Base-by-base conservation (phyloP, 2,888 invertebrate species). In the Erebia aethiops region DNA sequence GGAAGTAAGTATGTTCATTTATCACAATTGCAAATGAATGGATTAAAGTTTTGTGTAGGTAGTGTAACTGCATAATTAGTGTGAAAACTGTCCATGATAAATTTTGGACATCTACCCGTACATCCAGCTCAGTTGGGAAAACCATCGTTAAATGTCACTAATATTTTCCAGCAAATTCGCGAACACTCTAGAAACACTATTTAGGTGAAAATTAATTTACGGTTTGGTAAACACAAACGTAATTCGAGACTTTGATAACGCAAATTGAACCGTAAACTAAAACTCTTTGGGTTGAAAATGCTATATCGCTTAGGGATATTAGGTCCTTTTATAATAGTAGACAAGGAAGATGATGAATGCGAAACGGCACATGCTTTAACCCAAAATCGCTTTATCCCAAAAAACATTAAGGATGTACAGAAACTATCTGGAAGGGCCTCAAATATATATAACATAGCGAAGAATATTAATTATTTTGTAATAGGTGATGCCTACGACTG, bases 351-450 rank as follows among this genome's bases (percentile, higher is more conserved):
- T 83, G 83, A 83, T 84, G 81, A 82, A 84, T 84, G 84, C 80
- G 82, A 78, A 80, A 75, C 79, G 80, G 82, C 80, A 79, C 78
- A 81, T 80, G 82, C 77, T 81, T 81, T 81, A 83, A 82, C 82
- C 83, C 78, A 76, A 79, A 80, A 78, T 76, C 78, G 71, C 76
- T 75, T 76, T 76, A 77, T 76, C 74, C 78, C 73, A 77, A 78
- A 79, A 78, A 76, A 77, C 76, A 75, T 70, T 72, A 65, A 16
- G 52, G 65, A 62, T 66, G 13, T 46, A 63, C 68, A 71, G 58
- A 73, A 35, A 56, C 9, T 49, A 16, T 65, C 75, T 77, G 49
- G 74, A 76, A 73, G 60, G 41, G 71, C 16, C 43, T 64, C 13
- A 8, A 61, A 61, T 16, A 16, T 41, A n/a, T 3, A 43, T 5